A percentile compares a stretch with the other conserved stretches of the same genome.
These are phyloP conservation scores for Siniperca obscura DNA, from an alignment of 2,797 vertebrate species.

Conservation along the genomic window DNA sequence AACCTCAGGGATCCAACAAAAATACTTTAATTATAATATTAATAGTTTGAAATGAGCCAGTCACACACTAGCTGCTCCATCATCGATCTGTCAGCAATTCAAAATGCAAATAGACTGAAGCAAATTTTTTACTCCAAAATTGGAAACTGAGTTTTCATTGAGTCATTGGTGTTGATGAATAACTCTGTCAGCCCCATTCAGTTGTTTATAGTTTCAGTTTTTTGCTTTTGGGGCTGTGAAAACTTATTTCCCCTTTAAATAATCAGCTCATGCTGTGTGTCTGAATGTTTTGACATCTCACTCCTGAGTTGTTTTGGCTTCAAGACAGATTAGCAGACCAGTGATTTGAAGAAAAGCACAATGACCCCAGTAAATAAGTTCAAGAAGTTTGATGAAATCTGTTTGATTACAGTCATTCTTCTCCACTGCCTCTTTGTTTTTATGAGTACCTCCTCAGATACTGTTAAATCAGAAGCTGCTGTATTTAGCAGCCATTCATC, in stretches of 20 bases:
- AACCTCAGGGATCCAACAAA: not conserved
- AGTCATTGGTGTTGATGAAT: constrained; percentile 31
- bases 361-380: constrained; percentile 57
- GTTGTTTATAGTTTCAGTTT: constrained; percentile 38
- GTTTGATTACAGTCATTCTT: constrained; percentile 61
- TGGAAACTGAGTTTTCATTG: constrained; percentile 11
- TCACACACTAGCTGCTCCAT: not conserved
- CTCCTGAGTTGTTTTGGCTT: constrained; percentile 63
- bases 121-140: not conserved
- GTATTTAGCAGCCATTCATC: constrained; percentile 64
- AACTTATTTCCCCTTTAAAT: constrained; percentile 47
- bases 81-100: not conserved
- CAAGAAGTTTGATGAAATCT: constrained; percentile 62
- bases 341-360: constrained; percentile 51
- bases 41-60: not conserved
- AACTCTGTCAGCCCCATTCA: not conserved
- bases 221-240: constrained; percentile 30
- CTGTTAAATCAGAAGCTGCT: constrained; percentile 54
- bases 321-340: constrained; percentile 56
- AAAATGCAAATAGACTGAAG: not conserved
- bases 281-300: constrained; percentile 59
- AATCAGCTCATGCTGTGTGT: constrained; percentile 51
- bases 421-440: constrained; percentile 46
- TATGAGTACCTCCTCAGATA: constrained; percentile 44
- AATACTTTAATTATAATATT: not conserved